A percentile compares a stretch with the other conserved stretches of the same genome.
phyloP scores from a whole-genome alignment of 2,888 invertebrate genomes.

The Chrysina gloriosa region DNA sequence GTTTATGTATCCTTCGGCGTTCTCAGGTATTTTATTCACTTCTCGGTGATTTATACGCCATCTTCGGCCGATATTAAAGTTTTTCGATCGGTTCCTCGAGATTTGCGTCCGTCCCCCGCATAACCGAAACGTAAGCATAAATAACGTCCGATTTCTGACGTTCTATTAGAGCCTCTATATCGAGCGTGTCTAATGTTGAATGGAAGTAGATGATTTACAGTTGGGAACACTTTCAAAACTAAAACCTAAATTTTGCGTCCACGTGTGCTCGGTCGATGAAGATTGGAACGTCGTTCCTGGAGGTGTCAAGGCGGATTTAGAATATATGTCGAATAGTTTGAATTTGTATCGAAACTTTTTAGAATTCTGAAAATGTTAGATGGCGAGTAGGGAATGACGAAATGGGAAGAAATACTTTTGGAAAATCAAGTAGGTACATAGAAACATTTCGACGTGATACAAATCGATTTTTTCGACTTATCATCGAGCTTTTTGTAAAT shows the following conservation, averaged over 20 bases:
- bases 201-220: constrained; percentile 25
- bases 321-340: no score
- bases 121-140: constrained; percentile 21
- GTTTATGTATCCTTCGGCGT: constrained; percentile 46
- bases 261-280: no score
- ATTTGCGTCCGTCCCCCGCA: not conserved
- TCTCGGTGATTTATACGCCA: constrained; percentile 43
- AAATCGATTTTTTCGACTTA: no score
- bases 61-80: constrained; percentile 42
- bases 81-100: constrained; percentile 25
- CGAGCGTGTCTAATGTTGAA: constrained; percentile 17
- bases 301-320: no score
- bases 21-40: constrained; percentile 44
- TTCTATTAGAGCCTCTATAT: constrained; percentile 27
- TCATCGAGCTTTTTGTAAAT: no score
- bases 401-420: no score
- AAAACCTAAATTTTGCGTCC: not conserved
- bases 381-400: no score
- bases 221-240: not conserved
- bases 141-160: constrained; percentile 33
- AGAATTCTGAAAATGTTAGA: no score
- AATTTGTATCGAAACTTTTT: no score
- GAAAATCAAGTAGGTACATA: no score
- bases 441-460: no score
- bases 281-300: no score